A percentile compares a stretch with the other conserved stretches of the same genome.
These are phyloP conservation scores for Grapholita molesta DNA, from an alignment of 1,140 invertebrate species.

Conservation along the genomic window DNA sequence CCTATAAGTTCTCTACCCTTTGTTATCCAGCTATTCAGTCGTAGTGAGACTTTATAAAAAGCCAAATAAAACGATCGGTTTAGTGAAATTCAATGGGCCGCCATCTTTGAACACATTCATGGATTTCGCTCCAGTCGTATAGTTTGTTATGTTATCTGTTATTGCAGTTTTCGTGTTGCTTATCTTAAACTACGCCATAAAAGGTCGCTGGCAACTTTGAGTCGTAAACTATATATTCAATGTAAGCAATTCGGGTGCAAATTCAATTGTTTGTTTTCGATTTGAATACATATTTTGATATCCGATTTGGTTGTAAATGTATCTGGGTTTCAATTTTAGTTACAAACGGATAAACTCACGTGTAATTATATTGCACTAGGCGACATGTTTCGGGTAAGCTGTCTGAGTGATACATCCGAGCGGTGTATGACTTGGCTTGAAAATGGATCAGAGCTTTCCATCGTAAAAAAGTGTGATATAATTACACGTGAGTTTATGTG, in stretches of 20 bases:
- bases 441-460: too few species aligned
- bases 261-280: not conserved
- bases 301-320: not conserved
- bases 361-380: too few species aligned
- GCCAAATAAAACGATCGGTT: not conserved
- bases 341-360: too few species aligned
- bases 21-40: too few species aligned
- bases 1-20: too few species aligned
- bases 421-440: too few species aligned
- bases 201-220: not conserved
- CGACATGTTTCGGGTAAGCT: too few species aligned
- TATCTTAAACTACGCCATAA: not conserved
- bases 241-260: constrained; percentile 6
- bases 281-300: not conserved
- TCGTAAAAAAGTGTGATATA: too few species aligned
- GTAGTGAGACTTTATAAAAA: too few species aligned
- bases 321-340: too few species aligned
- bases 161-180: constrained; percentile 13
- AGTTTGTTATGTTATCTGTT: constrained; percentile 13
- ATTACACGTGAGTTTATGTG: too few species aligned
- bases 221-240: not conserved
- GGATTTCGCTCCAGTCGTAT: not conserved
- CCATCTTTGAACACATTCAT: not conserved
- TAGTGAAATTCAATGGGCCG: not conserved
- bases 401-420: too few species aligned